A percentile compares a stretch with the other conserved stretches of the same genome.
Conservation (phyloP, 2,888 invertebrate genomes). For the Alcis repandata region DNA sequence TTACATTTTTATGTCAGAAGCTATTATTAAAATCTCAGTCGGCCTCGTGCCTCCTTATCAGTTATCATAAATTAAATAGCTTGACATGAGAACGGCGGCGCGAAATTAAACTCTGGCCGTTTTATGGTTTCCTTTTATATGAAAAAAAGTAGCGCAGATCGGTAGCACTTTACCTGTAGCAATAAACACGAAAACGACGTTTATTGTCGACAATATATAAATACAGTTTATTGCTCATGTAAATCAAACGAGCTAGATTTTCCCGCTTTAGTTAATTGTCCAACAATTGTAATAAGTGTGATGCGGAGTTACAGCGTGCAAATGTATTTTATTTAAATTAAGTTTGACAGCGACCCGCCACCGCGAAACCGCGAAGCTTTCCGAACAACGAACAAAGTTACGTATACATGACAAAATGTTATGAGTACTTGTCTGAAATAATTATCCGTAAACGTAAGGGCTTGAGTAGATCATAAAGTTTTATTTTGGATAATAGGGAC, state of each 20-base stretch:
- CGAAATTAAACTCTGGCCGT: slow-evolving; percentile 31
- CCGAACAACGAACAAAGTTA: slow-evolving; percentile 21
- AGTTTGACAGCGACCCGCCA: slow-evolving; percentile 18
- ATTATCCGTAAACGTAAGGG: background rate
- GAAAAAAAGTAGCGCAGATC: slow-evolving; percentile 16
- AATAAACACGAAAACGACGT: slow-evolving; percentile 31
- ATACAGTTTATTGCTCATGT: slow-evolving; percentile 8
- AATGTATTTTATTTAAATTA: slow-evolving; percentile 17
- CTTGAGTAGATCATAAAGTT: too few relatives aligned
- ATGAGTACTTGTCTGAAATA: background rate
- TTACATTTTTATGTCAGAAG: slow-evolving; percentile 26
- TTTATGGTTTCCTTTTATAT: slow-evolving; percentile 27
- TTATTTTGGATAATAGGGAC: too few relatives aligned
- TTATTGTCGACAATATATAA: slow-evolving; percentile 10
- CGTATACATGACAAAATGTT: slow-evolving; percentile 8
- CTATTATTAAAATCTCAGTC: slow-evolving; percentile 34
- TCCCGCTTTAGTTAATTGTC: background rate
- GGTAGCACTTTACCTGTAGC: slow-evolving; percentile 11
- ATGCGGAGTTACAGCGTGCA: background rate
- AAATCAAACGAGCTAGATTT: slow-evolving; percentile 12
- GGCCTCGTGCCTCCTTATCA: slow-evolving; percentile 34
- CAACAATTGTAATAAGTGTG: background rate
- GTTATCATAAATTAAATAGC: slow-evolving; percentile 37
- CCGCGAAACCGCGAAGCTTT: slow-evolving; percentile 19
- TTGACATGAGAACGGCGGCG: slow-evolving; percentile 32